A percentile compares a stretch with the other conserved stretches of the same genome.
Evolutionary conservation across 2,797 vertebrate genomes (phyloP).

Genomic region (Xenopus petersii): DNA sequence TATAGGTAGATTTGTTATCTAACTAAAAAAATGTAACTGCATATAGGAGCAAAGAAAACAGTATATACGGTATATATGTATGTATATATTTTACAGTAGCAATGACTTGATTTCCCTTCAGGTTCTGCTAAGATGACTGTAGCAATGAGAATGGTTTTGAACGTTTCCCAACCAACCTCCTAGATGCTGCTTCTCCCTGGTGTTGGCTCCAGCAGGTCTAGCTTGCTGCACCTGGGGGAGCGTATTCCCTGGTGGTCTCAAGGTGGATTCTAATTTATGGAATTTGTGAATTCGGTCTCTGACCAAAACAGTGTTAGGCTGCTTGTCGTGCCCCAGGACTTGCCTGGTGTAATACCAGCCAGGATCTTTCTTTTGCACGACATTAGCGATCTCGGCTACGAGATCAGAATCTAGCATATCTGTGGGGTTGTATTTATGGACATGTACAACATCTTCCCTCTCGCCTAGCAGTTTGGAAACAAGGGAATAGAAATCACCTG

Average conservation of each 20-base stretch:
- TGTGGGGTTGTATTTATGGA: slow-evolving; percentile 79
- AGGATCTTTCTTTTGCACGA: slow-evolving; percentile 87
- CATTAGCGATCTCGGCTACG: slow-evolving; percentile 84
- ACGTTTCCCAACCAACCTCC: slow-evolving; percentile 82
- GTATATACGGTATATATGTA: no score
- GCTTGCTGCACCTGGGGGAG: slow-evolving; percentile 61
- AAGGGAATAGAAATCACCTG: slow-evolving; percentile 94
- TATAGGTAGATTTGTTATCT: no score
- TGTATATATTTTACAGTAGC: no score
- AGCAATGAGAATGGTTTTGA: slow-evolving; percentile 49
- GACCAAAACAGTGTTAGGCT: slow-evolving; percentile 75
- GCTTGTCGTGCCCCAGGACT: slow-evolving; percentile 67
- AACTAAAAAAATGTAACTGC: no score
- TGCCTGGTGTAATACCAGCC: slow-evolving; percentile 66
- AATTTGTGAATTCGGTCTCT: slow-evolving; percentile 95
- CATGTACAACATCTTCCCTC: slow-evolving; percentile 79
- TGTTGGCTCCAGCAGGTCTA: slow-evolving; percentile 60
- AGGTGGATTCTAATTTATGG: slow-evolving; percentile 83
- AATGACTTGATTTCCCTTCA: slow-evolving; percentile 65
- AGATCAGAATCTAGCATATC: slow-evolving; percentile 79
- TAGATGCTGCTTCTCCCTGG: slow-evolving; percentile 63
- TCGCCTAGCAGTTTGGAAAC: slow-evolving; percentile 91
- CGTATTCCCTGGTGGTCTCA: slow-evolving; percentile 75
- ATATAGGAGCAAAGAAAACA: no score
- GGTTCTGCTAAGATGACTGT: slow-evolving; percentile 65